Conservation (phyloP, 2,797 vertebrate species). For the Epinephelus awoara region DNA sequence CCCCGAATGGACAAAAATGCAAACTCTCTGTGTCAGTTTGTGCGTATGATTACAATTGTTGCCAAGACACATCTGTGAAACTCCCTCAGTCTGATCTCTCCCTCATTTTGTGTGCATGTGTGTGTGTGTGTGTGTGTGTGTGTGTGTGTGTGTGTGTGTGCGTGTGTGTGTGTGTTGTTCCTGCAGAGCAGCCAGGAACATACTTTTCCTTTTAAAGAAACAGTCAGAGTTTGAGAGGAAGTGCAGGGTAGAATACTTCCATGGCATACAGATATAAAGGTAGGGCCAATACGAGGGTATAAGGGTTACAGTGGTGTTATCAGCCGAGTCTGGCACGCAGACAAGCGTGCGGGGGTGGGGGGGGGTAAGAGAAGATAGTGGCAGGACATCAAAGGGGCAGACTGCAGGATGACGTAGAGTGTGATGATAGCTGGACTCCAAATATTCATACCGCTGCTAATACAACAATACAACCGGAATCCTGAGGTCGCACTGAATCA, state of each 20-base stretch:
- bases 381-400: conserved; percentile 44
- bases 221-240: conserved; percentile 29
- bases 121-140: conserved; percentile 26
- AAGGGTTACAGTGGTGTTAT: conserved; percentile 40
- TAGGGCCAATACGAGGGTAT: conserved; percentile 1
- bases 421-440: conserved; percentile 17
- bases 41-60: conserved; percentile 19
- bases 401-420: conserved; percentile 42
- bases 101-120: conserved; percentile 8
- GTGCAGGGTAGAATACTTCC: conserved; percentile 4
- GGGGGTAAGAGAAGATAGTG: conserved; percentile 49
- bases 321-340: conserved; percentile 46
- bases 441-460: conserved; percentile 14
- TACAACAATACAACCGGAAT: conserved; percentile 14
- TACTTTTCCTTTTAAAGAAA: conserved; percentile 84
- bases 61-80: conserved; percentile 65
- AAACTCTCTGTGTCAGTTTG: conserved; percentile 26
- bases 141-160: conserved; percentile 23
- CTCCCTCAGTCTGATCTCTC: conserved; percentile 44
- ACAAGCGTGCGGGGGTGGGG: neutral
- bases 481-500: neutral
- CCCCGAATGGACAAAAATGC: conserved; percentile 17
- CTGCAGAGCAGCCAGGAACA: conserved; percentile 66
- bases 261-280: conserved; percentile 23
- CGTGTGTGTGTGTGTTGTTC: conserved; percentile 52